Conservation (phyloP, 2,797 vertebrate species). For the Pampus argenteus region DNA sequence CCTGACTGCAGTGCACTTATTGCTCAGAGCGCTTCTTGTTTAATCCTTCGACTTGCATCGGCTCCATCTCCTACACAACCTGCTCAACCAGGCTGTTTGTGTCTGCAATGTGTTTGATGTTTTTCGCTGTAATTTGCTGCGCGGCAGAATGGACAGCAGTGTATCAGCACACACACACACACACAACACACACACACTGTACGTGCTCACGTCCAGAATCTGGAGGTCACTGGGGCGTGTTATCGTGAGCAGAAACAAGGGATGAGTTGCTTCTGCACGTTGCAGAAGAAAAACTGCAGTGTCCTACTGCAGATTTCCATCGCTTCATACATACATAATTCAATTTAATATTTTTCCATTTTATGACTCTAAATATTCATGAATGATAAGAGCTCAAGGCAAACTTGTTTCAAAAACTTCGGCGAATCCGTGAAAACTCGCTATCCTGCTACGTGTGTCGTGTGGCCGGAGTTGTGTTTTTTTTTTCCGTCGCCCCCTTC, state of each 20-base stretch:
- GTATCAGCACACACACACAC: conserved; percentile 45
- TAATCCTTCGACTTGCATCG: conserved; percentile 49
- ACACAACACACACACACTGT: too few species aligned
- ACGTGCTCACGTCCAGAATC: conserved; percentile 31
- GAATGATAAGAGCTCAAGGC: conserved; percentile 77
- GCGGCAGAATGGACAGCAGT: conserved; percentile 18
- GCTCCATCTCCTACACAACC: conserved; percentile 68
- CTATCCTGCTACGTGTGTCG: conserved; percentile 29
- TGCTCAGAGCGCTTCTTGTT: conserved; percentile 58
- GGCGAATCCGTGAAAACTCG: conserved; percentile 43
- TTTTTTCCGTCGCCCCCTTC: background rate
- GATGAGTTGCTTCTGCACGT: conserved; percentile 24
- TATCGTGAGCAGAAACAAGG: conserved; percentile 20
- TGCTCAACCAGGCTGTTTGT: conserved; percentile 47
- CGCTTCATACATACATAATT: conserved; percentile 79
- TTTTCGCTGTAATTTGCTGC: conserved; percentile 40
- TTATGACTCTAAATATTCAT: conserved; percentile 80
- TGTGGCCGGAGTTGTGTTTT: conserved; percentile 54
- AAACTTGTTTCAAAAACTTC: conserved; percentile 69
- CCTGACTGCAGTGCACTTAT: conserved; percentile 7
- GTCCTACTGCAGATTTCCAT: conserved; percentile 71
- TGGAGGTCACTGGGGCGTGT: conserved; percentile 32
- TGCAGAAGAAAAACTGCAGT: conserved; percentile 57
- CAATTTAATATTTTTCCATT: conserved; percentile 74
- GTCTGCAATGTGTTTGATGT: conserved; percentile 56